Evolutionary conservation across 2,113 vertebrate genomes (phyloP).

Genomic region (Siphamia tubifer): DNA sequence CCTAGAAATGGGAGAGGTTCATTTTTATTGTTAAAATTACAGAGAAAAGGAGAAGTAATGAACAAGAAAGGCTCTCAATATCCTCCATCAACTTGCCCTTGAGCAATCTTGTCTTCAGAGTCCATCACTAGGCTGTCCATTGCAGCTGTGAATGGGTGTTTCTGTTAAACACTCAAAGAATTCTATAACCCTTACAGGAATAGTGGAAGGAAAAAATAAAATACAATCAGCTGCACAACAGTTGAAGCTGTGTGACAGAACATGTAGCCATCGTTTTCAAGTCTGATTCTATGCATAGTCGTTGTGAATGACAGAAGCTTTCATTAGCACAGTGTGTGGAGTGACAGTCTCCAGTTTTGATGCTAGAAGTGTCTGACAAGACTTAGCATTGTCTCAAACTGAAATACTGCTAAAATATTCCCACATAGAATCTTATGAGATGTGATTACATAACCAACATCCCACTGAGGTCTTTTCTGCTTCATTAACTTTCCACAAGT

Average conservation of each 20-base stretch:
- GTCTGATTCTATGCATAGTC: background rate
- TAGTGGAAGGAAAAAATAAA: background rate
- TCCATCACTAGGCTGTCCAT: background rate
- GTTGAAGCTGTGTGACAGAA: background rate
- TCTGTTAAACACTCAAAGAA: background rate
- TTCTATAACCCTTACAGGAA: background rate
- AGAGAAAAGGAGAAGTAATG: background rate
- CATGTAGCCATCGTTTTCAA: background rate
- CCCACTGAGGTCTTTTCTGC: background rate
- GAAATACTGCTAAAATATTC: background rate
- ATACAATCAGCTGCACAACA: background rate
- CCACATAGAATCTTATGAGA: background rate
- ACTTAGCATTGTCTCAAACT: background rate
- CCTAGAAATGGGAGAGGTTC: background rate
- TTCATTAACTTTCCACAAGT: background rate
- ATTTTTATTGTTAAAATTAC: background rate
- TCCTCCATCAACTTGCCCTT: background rate
- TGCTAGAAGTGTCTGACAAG: background rate
- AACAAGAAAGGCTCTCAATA: background rate
- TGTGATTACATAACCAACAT: background rate
- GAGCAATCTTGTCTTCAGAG: slow-evolving; percentile 2
- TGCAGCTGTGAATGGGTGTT: slow-evolving; percentile 20
- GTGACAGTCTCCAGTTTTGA: background rate
- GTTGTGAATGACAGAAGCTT: background rate
- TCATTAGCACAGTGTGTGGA: background rate